Base-by-base conservation (phyloP, 2,797 vertebrate genomes). In the Argentina silus region DNA sequence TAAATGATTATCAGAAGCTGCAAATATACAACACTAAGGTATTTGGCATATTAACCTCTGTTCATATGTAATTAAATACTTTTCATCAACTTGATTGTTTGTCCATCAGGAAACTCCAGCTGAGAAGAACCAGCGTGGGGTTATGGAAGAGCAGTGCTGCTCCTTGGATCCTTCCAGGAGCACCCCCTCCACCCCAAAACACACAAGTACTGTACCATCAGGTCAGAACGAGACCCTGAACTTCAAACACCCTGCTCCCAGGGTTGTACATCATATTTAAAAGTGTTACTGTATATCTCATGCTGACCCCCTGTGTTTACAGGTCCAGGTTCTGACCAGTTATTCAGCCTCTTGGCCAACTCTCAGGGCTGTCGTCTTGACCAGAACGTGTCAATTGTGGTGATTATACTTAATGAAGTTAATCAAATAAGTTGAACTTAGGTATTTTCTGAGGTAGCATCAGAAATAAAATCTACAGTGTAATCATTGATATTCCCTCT, bases 81-180 rank as follows among this genome's bases (percentile, higher is more conserved):
- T 36, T 36, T 36, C 4, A 36, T 36, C 27, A 36, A 4, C 27
- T 36, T 36, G 27, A 2, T 36, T 36, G 27, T 2, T 36, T 36
- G 27, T 36, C 27, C 27, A 36, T 36, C 27, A 36, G 27, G 4
- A 36, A 36, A 36, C 59, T 45, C 17, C 75, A 0, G 77, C 65
- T 56, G 93, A 93, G 51, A 85, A 93, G 63, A 91, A 94, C 27
- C 93, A 94, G 74, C 78, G 91, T 0, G 88, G 80, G 50, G 86
- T 90, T 14, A 92, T 93, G 80, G 93, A 94, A 36, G 91, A 93
- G 17, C 93, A 94, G 78, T 83, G 91, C 14, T 94, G 93, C 72
- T 74, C n/a, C 86, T 87, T 0, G 81, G 47, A 88, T 60, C 80
- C 81, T 1, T 88, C 69, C 67, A 88, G 56, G 80, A 91, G 87